Conservation (phyloP, 1,140 invertebrate genomes). For the Zaprionus taronus region DNA sequence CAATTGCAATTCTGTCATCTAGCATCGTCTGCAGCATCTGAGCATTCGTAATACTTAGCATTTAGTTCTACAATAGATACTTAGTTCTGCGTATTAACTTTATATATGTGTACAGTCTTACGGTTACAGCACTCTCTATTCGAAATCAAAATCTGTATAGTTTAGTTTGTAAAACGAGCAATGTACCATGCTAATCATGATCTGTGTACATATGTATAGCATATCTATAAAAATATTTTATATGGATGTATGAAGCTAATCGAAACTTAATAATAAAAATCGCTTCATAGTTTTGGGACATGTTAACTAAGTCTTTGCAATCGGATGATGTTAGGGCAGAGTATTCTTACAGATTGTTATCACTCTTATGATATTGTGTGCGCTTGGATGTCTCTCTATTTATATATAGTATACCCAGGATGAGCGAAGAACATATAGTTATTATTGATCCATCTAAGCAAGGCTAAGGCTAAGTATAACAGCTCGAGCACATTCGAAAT, state of each 20-base stretch:
- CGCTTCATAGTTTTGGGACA: slow-evolving; percentile 73
- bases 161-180: slow-evolving; percentile 30
- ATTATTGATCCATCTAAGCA: no score
- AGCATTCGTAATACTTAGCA: neutral
- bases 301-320: slow-evolving; percentile 3
- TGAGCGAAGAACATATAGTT: no score
- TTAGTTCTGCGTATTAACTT: slow-evolving; percentile 50
- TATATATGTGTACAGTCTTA: slow-evolving; percentile 39
- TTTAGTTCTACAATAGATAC: slow-evolving; percentile 2
- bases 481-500: no score
- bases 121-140: slow-evolving; percentile 49
- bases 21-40: neutral
- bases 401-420: no score
- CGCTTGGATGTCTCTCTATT: no score
- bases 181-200: slow-evolving; percentile 27
- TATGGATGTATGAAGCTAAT: slow-evolving; percentile 65
- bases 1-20: neutral
- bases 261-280: slow-evolving; percentile 65
- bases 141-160: slow-evolving; percentile 45
- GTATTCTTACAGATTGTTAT: neutral
- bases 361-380: no score
- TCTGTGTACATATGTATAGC: slow-evolving; percentile 25
- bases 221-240: slow-evolving; percentile 19
- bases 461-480: no score
- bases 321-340: neutral